Evolutionary conservation across 2,113 vertebrate genomes (phyloP), one percentile per base, ranked within the genome.

Genomic region (Cyprinus carpio): DNA sequence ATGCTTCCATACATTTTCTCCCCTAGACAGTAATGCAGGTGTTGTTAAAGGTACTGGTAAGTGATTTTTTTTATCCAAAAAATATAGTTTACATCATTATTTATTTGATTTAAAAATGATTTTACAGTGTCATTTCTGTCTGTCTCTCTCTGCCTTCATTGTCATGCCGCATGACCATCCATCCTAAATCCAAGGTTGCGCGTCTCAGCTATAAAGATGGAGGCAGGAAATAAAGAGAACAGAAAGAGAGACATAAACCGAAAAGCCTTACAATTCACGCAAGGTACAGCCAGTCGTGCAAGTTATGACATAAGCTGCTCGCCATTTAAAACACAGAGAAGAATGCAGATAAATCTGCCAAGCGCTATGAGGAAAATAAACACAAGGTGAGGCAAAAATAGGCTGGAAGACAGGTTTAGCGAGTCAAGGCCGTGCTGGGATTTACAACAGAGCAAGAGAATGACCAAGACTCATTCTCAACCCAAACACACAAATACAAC

Each of bases 371-470:
- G 81, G 67, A 60, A 86, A 91, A 92, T 92, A 91, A 92, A 90
- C 91, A 88, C 90, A 81, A 87, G 82, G 84, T 65, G 90, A 91
- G 91, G 91, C 87, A 91, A 90, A 91, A 87, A 88, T 65, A 88
- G 87, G 85, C 88, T 85, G 84, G 18, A 40, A 89, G 91, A 85
- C 88, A 87, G 85, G 90, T 94, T 92, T 90, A 93, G 88, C 58
- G 90, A 90, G 72, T 91, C 93, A 94, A 95, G 93, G 93, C 90
- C 90, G 81, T 83, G 60, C 72, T 84, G 86, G 87, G 90, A 94
- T 94, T 93, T 93, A 94, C 89, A 86, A 69, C 74, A 20, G 84
- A 77, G 56, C 56, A 29, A 77, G 49, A n/a, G 84, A 77, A 80
- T 54, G 78, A 58, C 65, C 81, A 62, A 75, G 37, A 64, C 15